Base-by-base conservation (phyloP, 2,888 invertebrate species). In the Caenorhabditis sulstoni region DNA sequence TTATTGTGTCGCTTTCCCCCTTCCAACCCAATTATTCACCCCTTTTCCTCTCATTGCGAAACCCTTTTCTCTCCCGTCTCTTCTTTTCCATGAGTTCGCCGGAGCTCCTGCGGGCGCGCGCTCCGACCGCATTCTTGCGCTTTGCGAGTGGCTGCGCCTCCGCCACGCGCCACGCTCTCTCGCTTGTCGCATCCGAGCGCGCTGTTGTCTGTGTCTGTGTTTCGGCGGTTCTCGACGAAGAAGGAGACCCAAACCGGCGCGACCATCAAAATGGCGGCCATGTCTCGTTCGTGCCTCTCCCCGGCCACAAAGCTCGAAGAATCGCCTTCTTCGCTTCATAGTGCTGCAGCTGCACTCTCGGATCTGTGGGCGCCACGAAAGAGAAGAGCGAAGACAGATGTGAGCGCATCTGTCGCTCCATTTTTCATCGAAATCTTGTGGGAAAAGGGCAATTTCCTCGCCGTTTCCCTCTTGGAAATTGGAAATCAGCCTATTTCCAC, bases 221-320 rank as follows among this genome's bases (percentile, higher is more conserved):
- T 29, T 29, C 59, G 59, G 68, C 59, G 61, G 61, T 70, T 70
- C 70, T 70, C 70, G 70, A 61, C 70, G 61, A 61, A 70, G 53
- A 61, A 53, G 61, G 29, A 29, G 29, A 29, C 29, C 7, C 29
- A 29, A 29, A 29, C 29, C 29, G 29, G 29, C 29, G 61, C 61
- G 70, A 70, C 70, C 61, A 70, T 70, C 70, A 61, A 68, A 68
- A 70, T 70, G 70, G 70, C 70, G 70, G 53, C 61, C 61, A 68
- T 52, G 68, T 68, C 68, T 59, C 52, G 52, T 52, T 52, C 52
- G 52, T 52, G 52, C 52, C 53, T 22, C 47, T 55, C 29, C 16
- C 35, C 41, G 7, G 50, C 57, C 67, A 53, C 61, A 61, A 61
- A 61, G 70, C 59, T 61, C 37, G 53, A 61, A 52, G 37, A 45